These are phyloP conservation scores for Nautilus pompilius DNA, from an alignment of 1,140 invertebrate species.

Conservation along the genomic window DNA sequence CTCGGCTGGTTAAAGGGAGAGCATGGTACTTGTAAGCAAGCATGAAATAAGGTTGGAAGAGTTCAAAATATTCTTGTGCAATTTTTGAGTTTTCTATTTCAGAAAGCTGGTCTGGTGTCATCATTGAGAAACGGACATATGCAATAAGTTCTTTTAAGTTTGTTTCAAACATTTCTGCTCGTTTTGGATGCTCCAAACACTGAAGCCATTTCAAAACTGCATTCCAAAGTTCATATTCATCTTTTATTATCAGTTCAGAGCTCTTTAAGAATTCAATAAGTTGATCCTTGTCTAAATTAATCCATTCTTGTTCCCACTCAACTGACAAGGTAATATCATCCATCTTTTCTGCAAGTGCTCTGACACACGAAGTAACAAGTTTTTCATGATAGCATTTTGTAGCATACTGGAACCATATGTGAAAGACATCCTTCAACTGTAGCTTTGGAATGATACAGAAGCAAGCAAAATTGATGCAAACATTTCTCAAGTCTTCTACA, in stretches of 20 bases:
- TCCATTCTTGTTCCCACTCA: conserved; percentile 57
- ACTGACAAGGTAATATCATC: conserved; percentile 49
- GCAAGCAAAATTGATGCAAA: conserved; percentile 56
- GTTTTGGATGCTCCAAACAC: conserved; percentile 36
- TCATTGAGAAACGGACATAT: conserved; percentile 54
- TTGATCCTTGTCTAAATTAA: conserved; percentile 54
- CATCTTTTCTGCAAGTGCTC: conserved; percentile 51
- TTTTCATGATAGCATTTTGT: conserved; percentile 54
- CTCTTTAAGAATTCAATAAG: conserved; percentile 54
- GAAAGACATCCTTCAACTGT: conserved; percentile 55
- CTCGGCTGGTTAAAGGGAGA: conserved; percentile 46
- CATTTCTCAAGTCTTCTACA: conserved; percentile 51
- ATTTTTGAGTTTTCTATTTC: conserved; percentile 46
- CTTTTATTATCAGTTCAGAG: conserved; percentile 51
- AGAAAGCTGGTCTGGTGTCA: conserved; percentile 54
- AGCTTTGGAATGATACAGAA: conserved; percentile 53
- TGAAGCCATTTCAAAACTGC: conserved; percentile 43
- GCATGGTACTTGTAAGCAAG: conserved; percentile 57
- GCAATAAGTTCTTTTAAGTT: conserved; percentile 42
- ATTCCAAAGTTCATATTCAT: conserved; percentile 48
- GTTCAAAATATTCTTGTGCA: conserved; percentile 37
- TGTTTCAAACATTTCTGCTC: conserved; percentile 33
- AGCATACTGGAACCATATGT: conserved; percentile 58
- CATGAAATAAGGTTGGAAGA: conserved; percentile 51
- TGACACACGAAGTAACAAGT: conserved; percentile 48